phyloP scores from a whole-genome alignment of 2,797 vertebrate species.

The Apogon talboti region DNA sequence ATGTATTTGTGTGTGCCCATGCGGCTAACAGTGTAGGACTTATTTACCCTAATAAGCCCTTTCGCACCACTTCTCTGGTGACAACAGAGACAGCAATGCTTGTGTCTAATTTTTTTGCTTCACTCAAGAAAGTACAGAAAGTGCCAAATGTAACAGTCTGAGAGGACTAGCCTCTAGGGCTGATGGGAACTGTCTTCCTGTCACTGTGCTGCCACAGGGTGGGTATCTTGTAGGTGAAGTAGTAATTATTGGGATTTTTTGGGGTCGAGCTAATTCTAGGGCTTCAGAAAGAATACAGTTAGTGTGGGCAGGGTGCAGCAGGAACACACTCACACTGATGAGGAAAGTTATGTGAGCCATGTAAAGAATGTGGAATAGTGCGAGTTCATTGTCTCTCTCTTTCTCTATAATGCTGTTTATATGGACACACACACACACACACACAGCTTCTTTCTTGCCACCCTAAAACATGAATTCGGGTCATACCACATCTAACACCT shows the following conservation, averaged over 20 bases:
- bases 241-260: constrained; percentile 64
- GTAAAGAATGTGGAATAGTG: constrained; percentile 68
- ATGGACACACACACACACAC: constrained; percentile 17
- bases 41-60: not conserved
- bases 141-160: not conserved
- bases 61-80: not conserved
- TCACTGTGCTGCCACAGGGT: constrained; percentile 31
- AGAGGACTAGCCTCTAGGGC: not conserved
- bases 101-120: not conserved
- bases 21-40: not conserved
- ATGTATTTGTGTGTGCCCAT: not conserved
- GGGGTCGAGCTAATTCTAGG: constrained; percentile 62
- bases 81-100: no score
- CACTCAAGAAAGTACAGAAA: not conserved
- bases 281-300: constrained; percentile 58
- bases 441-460: constrained; percentile 11
- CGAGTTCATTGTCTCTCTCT: constrained; percentile 41
- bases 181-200: constrained; percentile 39
- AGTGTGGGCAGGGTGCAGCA: constrained; percentile 39
- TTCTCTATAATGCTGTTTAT: not conserved
- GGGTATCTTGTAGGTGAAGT: constrained; percentile 53
- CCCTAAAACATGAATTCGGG: constrained; percentile 18
- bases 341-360: constrained; percentile 75
- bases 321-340: constrained; percentile 36
- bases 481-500: constrained; percentile 18